These are phyloP conservation scores for Cotesia typhae DNA, from an alignment of 1,140 invertebrate species.

Conservation along the genomic window DNA sequence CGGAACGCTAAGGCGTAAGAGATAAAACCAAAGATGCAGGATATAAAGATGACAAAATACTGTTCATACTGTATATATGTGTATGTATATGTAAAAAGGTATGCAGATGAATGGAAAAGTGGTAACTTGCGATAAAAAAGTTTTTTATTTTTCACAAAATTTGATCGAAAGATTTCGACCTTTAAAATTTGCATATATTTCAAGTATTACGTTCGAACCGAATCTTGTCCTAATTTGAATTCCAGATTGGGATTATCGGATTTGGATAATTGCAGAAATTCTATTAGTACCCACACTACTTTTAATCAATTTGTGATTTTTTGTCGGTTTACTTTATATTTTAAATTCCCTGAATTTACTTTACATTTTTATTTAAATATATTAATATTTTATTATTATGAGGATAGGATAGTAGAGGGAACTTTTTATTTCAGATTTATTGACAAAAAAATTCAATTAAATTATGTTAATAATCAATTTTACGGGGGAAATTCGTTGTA, in stretches of 20 bases:
- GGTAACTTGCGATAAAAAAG: neutral
- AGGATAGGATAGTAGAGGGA: neutral
- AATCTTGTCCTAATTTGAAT: conserved; percentile 53
- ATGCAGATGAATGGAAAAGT: neutral
- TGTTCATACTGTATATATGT: too few relatives aligned
- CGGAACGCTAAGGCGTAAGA: conserved; percentile 9
- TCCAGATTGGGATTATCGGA: conserved; percentile 58
- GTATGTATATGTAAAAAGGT: neutral
- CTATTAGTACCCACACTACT: conserved; percentile 46
- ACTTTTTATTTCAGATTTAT: neutral
- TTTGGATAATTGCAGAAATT: conserved; percentile 58
- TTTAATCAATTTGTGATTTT: conserved; percentile 15
- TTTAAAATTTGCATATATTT: conserved; percentile 12
- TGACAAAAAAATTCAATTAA: neutral
- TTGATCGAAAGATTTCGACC: conserved; percentile 16
- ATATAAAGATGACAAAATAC: neutral
- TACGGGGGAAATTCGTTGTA: too few relatives aligned
- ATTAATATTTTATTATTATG: neutral
- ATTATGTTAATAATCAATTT: conserved; percentile 1
- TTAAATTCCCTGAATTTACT: neutral
- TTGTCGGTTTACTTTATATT: neutral
- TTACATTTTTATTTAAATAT: conserved; percentile 3
- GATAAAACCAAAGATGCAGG: conserved; percentile 21
- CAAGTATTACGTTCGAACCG: neutral
- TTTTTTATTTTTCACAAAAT: neutral